Evolutionary conservation across 2,888 invertebrate species (phyloP).

Genomic region (Tanytarsus gracilentus): DNA sequence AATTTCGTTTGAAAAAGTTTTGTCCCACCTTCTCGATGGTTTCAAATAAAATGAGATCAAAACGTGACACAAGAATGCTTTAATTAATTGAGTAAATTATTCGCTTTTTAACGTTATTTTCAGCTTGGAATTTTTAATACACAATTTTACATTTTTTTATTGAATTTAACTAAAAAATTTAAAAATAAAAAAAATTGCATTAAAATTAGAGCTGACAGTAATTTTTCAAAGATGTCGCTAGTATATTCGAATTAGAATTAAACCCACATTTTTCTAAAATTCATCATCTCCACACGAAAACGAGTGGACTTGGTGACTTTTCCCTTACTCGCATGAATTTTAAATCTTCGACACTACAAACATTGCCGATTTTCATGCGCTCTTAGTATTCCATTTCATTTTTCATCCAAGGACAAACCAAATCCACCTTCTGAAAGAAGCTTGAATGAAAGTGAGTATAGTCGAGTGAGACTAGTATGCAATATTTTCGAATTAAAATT

Average conservation of each 20-base stretch:
- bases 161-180: too few species aligned
- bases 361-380: not conserved
- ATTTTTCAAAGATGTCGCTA: not conserved
- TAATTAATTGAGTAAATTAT: too few species aligned
- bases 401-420: constrained; percentile 25
- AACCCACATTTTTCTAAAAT: not conserved
- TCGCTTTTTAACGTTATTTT: too few species aligned
- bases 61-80: too few species aligned
- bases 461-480: constrained; percentile 1
- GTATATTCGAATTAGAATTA: not conserved
- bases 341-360: too few species aligned
- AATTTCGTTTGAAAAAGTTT: too few species aligned
- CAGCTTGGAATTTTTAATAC: too few species aligned
- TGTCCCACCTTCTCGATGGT: too few species aligned
- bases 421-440: constrained; percentile 13
- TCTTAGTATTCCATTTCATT: constrained; percentile 17
- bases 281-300: not conserved
- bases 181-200: too few species aligned
- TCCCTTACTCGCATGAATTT: not conserved
- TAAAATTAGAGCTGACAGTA: too few species aligned
- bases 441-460: constrained; percentile 16
- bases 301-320: not conserved
- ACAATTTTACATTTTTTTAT: too few species aligned
- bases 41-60: too few species aligned
- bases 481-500: constrained; percentile 11